phyloP scores from a whole-genome alignment of 2,113 vertebrate species.

The Otis tarda region DNA sequence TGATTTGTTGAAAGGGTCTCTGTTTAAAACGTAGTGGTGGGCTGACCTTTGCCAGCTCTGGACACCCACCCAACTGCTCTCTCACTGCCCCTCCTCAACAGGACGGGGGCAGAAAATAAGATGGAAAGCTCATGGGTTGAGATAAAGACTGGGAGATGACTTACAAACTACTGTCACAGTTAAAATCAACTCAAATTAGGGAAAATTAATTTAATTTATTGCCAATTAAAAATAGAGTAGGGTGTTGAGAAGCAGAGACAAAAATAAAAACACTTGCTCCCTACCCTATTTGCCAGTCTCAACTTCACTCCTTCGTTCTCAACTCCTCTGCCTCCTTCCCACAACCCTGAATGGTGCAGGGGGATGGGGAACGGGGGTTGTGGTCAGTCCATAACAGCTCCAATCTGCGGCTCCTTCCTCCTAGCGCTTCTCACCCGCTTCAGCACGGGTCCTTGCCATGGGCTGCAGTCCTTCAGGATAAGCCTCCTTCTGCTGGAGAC shows the following conservation, averaged over 20 bases:
- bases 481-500: neutral
- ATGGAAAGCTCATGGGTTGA: neutral
- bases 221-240: neutral
- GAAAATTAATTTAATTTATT: neutral
- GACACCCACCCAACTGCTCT: no score
- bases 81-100: neutral
- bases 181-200: neutral
- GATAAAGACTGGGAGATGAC: neutral
- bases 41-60: neutral
- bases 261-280: neutral
- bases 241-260: neutral
- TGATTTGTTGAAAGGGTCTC: neutral
- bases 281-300: neutral
- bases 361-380: neutral
- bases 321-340: neutral
- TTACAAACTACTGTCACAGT: neutral
- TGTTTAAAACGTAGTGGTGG: neutral
- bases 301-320: neutral
- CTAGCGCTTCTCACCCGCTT: neutral
- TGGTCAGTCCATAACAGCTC: neutral
- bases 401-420: neutral
- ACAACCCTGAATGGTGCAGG: accelerated
- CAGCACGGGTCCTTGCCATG: accelerated
- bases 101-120: neutral
- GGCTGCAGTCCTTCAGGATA: neutral